Base-by-base conservation (phyloP, 2,797 vertebrate species). In the Neomorphus geoffroyi region DNA sequence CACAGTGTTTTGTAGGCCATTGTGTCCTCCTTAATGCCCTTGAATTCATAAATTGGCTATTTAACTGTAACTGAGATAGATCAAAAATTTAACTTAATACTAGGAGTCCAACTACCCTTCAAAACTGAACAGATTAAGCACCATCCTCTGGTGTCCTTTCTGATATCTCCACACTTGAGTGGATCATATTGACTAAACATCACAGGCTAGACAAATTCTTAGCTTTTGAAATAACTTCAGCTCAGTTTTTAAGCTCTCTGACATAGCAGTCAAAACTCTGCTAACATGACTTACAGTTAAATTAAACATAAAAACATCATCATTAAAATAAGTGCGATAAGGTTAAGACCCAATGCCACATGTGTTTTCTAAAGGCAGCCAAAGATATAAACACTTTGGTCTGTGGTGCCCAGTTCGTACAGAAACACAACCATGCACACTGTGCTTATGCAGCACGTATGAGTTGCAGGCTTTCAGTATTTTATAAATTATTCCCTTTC, bases 231-330 rank as follows among this genome's bases (percentile, higher is more conserved):
- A 94, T 88, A 86, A 96, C 69, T 94, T 93, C 86, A 93, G 82
- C 86, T 97, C 90, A 8, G 37, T 93, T 96, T 97, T 96, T 95
- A 97, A 97, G 93, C 91, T 92, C 65, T 93, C 88, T 95, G 97
- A 92, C 95, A 96, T 7, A 81, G 53, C 93, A 96, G 93, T 97
- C 97, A 97, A 95, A 98, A 97, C 84, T 92, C 91, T 61, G 64
- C 80, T 97, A 97, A 97, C 93, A 94, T 94, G 88, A 97, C 95
- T 97, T 96, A 94, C 86, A 81, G 92, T 96, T 93, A 96, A 97
- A 97, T 97, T 97, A 97, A 97, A 97, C 93, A 96, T 93, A 78
- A 97, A 97, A 96, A 95, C 69, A 95, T 95, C 62, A 88, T 94
- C 75, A 95, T 96, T 96, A 96, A 97, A 97, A 95, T 94, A 91